Percentiles rank a stretch among this genome's conserved stretches.
Conservation (phyloP, 2,888 invertebrate species). For the Dicycla oo region DNA sequence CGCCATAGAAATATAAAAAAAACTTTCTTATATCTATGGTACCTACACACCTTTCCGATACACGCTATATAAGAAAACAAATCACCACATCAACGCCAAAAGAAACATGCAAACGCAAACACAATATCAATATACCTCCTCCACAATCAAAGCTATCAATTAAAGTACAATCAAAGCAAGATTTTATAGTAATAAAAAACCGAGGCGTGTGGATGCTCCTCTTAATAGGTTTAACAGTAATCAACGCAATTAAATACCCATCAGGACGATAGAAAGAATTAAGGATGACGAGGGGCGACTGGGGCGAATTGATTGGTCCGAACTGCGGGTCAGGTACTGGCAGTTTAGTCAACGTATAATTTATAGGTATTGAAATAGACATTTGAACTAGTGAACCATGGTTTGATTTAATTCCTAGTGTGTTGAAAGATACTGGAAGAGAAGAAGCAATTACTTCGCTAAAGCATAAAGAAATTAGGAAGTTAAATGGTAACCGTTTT, state of each 20-base stretch:
- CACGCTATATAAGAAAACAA: neutral
- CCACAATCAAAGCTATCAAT: conserved; percentile 37
- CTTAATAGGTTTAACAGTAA: conserved; percentile 62
- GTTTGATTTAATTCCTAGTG: neutral
- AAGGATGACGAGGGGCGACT: conserved; percentile 30
- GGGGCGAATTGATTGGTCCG: conserved; percentile 20
- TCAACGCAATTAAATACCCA: conserved; percentile 68
- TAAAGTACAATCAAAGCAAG: conserved; percentile 52
- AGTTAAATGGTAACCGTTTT: neutral
- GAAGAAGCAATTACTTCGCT: neutral
- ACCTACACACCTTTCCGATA: too few species aligned
- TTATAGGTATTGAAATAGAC: conserved; percentile 8
- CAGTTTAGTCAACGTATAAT: conserved; percentile 13
- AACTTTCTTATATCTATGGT: too few species aligned
- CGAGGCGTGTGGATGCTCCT: conserved; percentile 19
- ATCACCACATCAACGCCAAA: neutral
- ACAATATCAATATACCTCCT: neutral
- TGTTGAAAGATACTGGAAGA: neutral
- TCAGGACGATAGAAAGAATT: conserved; percentile 57
- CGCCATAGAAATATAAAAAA: too few species aligned
- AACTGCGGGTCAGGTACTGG: conserved; percentile 6
- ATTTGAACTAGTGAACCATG: neutral
- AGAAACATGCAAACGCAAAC: neutral
- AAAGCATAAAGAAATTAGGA: neutral
- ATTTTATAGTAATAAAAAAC: conserved; percentile 47